These are phyloP conservation scores for Machimus atricapillus DNA, from an alignment of 2,888 invertebrate species.

Conservation along the genomic window DNA sequence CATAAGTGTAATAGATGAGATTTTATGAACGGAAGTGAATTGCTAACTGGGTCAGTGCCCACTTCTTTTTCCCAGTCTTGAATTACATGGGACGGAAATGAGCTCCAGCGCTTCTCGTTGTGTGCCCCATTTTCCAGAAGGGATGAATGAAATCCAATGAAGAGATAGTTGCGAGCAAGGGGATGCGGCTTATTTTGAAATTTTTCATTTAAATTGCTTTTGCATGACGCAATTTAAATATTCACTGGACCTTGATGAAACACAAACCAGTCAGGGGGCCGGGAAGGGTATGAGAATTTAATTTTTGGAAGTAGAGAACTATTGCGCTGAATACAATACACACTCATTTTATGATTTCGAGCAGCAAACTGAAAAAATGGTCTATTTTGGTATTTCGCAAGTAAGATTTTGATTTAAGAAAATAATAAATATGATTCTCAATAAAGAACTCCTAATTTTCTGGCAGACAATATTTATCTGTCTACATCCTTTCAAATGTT, in stretches of 20 bases:
- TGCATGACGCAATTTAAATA: not conserved
- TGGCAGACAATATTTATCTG: no score
- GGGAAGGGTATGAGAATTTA: not conserved
- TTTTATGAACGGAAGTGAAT: not conserved
- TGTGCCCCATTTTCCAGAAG: not conserved
- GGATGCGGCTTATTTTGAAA: not conserved
- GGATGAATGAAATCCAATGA: not conserved
- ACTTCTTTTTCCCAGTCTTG: not conserved
- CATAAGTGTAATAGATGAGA: not conserved
- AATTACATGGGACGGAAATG: not conserved
- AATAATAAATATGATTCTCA: no score
- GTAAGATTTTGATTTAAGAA: no score
- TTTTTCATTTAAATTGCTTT: not conserved
- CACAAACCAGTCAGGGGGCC: not conserved
- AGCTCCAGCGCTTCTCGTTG: not conserved
- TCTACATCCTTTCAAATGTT: no score
- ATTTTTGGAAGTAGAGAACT: not conserved
- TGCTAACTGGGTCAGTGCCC: not conserved
- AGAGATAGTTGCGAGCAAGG: not conserved
- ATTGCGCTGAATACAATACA: not conserved
- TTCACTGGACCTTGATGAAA: not conserved
- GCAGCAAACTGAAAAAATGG: not conserved
- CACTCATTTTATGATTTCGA: not conserved
- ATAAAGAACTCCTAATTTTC: no score
- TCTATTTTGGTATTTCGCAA: no score